Evolutionary conservation across 64 coral and sea anemone genomes (phyloP).

Genomic region (Pocillopora damicornis): DNA sequence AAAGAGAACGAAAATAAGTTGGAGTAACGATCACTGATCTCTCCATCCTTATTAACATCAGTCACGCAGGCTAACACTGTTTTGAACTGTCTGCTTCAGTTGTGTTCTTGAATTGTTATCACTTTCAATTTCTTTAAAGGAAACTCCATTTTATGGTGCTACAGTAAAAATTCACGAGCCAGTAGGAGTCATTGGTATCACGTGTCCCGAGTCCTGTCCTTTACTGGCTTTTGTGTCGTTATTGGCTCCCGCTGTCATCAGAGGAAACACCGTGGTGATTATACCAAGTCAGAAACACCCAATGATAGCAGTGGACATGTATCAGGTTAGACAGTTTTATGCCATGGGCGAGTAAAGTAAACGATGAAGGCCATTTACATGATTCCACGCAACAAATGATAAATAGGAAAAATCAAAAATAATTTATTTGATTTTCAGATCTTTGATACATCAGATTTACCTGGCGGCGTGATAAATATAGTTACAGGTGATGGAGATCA

Average conservation of each 20-base stretch:
- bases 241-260: slow-evolving; percentile 76
- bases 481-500: slow-evolving; percentile 87
- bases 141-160: slow-evolving; percentile 91
- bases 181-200: slow-evolving; percentile 84
- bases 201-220: slow-evolving; percentile 76
- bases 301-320: slow-evolving; percentile 87
- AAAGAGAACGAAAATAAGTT: too few species aligned
- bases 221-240: slow-evolving; percentile 84
- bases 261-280: slow-evolving; percentile 89
- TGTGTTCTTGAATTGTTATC: not conserved
- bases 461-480: slow-evolving; percentile 92
- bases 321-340: slow-evolving; percentile 57
- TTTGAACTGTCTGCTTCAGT: not conserved
- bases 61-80: too few species aligned
- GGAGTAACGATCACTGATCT: too few species aligned
- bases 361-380: not conserved
- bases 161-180: slow-evolving; percentile 94
- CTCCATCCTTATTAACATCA: too few species aligned
- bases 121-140: slow-evolving; percentile 31
- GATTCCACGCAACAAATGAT: too few species aligned
- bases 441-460: slow-evolving; percentile 94
- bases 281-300: slow-evolving; percentile 94
- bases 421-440: slow-evolving; percentile 45
- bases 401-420: not conserved
- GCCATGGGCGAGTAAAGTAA: too few species aligned